Evolutionary conservation across 2,113 vertebrate species (phyloP), one percentile per base, ranked within the genome.

Genomic region (Semicossyphus pulcher): DNA sequence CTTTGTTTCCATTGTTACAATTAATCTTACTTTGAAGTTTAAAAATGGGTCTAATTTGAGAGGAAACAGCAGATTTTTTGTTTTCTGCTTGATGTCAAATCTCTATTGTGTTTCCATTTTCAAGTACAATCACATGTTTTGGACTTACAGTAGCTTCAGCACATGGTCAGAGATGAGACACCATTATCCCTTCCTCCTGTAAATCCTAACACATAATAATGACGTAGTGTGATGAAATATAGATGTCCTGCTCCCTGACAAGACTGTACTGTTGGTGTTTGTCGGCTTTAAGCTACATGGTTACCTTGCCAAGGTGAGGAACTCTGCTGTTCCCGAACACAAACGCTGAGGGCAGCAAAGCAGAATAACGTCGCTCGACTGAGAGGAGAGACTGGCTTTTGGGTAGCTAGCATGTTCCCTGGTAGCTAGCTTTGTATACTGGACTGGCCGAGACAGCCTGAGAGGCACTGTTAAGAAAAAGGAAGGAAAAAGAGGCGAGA

Each of bases 391-490:
- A 84, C 69, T 76, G 83, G 81, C 82, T 79, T 79, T 61, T 81
- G 23, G 5, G 23, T 23, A 29, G 76, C 78, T 79, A 79, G 74
- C 61, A 3, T 64, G 66, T 53, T 73, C 42, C 70, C 76, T 83
- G 72, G 76, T 12, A 61, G 73, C 83, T 71, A 73, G 78, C 87
- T 63, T 41, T 49, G 59, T 72, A 18, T 80, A 71, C 59, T 78
- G 68, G 75, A 86, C 80, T 89, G 86, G 84, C 80, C 51, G 0
- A 72, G 64, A 45, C 56, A 82, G 91, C 86, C 87, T 73, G 48
- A 88, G 86, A 90, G 91, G 87, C 87, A 90, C 91, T 85, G 78
- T 85, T 85, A 81, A 44, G 15, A 57, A 74, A 79, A 65, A 44
- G 21, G 18, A 23, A 56, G 10, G 15, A 26, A 10, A 21, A 28